These are phyloP conservation scores for Parnassius smintheus DNA, from an alignment of 2,888 invertebrate species.

Conservation along the genomic window DNA sequence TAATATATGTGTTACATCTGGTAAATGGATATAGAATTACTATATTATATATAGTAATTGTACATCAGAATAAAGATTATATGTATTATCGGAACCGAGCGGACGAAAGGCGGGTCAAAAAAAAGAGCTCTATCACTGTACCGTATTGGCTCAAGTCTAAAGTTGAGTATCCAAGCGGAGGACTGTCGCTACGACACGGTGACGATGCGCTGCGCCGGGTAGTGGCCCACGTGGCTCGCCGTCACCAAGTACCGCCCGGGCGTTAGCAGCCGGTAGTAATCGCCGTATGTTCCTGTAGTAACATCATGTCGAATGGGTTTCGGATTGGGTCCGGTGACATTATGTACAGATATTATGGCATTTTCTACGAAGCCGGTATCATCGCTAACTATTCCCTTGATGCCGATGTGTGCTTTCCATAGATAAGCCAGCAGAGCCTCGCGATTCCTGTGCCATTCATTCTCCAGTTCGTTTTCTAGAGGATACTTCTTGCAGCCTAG, in stretches of 20 bases:
- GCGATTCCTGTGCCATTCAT: constrained; percentile 90
- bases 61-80: no score
- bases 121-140: no score
- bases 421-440: constrained; percentile 87
- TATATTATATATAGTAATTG: no score
- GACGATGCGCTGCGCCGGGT: constrained; percentile 82
- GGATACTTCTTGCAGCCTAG: constrained; percentile 93
- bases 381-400: constrained; percentile 80
- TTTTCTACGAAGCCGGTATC: constrained; percentile 80
- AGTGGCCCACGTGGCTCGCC: constrained; percentile 85
- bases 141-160: constrained; percentile 77
- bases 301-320: constrained; percentile 87
- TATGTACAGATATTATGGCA: constrained; percentile 87
- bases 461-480: constrained; percentile 74
- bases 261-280: constrained; percentile 87
- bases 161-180: constrained; percentile 83
- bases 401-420: constrained; percentile 89
- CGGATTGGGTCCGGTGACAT: constrained; percentile 81
- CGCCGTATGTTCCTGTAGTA: constrained; percentile 86
- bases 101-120: no score
- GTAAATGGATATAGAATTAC: no score
- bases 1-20: no score
- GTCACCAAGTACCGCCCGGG: constrained; percentile 89
- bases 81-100: no score
- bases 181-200: constrained; percentile 79